Percentiles rank a stretch among this genome's conserved stretches.
Conservation (phyloP, 2,113 vertebrate species). For the Mesitornis unicolor region DNA sequence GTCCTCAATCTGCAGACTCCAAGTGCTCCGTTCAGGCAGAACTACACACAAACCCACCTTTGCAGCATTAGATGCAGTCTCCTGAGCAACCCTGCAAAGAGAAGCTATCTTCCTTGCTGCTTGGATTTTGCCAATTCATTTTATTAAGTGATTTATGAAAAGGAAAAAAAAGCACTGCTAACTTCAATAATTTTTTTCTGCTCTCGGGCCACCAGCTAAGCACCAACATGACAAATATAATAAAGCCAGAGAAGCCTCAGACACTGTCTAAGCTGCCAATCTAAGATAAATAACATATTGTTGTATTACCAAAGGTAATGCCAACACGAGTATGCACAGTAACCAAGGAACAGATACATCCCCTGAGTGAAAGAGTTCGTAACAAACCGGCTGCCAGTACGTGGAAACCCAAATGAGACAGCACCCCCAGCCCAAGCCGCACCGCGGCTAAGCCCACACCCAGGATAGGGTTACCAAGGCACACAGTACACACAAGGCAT, state of each 20-base stretch:
- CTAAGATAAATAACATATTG: fast-evolving
- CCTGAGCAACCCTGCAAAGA: background rate
- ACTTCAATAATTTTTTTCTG: fast-evolving
- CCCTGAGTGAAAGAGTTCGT: fast-evolving
- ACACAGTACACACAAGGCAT: background rate
- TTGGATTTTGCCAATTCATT: background rate
- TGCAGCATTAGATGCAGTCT: background rate
- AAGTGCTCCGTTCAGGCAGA: background rate
- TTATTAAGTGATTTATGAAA: background rate
- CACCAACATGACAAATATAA: fast-evolving
- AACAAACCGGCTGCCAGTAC: too few species aligned
- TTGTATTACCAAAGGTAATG: fast-evolving
- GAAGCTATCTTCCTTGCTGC: background rate
- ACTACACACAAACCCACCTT: background rate
- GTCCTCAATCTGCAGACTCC: background rate
- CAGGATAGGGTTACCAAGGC: background rate
- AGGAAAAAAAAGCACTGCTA: background rate
- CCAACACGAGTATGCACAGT: fast-evolving
- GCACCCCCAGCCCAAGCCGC: background rate
- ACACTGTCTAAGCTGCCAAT: fast-evolving
- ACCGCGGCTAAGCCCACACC: background rate
- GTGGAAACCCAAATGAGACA: background rate
- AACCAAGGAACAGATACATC: fast-evolving
- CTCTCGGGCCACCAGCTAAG: background rate
- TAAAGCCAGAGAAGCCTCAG: fast-evolving